Evolutionary conservation across 2,797 vertebrate species (phyloP), one percentile per base, ranked within the genome.

Genomic region (Sebastes reedi): DNA sequence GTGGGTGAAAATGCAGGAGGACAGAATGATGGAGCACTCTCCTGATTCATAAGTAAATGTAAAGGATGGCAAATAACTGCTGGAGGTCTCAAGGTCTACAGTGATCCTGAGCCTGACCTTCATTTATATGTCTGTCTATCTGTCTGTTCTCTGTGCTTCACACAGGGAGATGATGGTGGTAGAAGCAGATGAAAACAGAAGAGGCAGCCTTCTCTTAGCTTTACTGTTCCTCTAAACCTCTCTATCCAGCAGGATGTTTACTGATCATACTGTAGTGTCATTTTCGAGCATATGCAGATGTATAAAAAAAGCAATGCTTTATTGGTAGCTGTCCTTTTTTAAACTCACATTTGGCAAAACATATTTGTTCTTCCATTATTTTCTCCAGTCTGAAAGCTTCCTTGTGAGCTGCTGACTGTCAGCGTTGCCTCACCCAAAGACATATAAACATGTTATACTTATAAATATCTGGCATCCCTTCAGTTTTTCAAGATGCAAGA

Each of bases 21-120:
- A 85, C 75, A 76, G 36, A 67, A 67, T 25, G 20, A 80, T 60
- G 52, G 36, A 80, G 69, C 29, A 32, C 27, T 54, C 64, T 75
- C 29, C 36, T 34, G 20, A 76, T 82, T 60, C 24, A 55, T 42
- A 52, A 75, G 3, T 75, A 60, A 89, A 83, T 59, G 59, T 67
- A 60, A 79, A 61, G 55, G 30, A 75, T 7, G 27, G 61, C 12
- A 79, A 72, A 62, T 42, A 65, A 75, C 14, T 13, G 56, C n/a
- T 29, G 16, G 50, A 65, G 27, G 54, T 72, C 77, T 75, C 22
- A 50, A 61, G 60, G 72, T 32, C 55, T 4, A n/a, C 60, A 72
- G 25, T n/a, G 71, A 75, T 30, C 69, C 46, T 52, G 30, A 71
- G 64, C 27, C 22, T 50, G 75, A 77, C 69, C 58, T 74, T 64